Evolutionary conservation across 2,113 vertebrate species (phyloP).

Genomic region (Orthonyx spaldingii): DNA sequence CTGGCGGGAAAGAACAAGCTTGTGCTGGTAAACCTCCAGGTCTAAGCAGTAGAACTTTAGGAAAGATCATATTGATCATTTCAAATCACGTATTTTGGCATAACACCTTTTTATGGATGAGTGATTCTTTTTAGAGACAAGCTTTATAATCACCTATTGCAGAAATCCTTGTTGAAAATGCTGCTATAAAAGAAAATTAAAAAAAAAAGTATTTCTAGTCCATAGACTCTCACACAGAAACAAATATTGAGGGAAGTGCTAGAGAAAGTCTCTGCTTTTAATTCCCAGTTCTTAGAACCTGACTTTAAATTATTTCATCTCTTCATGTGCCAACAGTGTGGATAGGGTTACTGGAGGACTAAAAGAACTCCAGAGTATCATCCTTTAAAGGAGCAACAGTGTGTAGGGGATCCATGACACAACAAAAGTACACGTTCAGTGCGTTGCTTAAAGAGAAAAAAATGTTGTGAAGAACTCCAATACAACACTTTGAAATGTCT

Average conservation of each 20-base stretch:
- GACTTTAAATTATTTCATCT: neutral
- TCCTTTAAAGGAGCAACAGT: neutral
- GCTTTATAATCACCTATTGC: neutral
- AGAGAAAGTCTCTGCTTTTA: neutral
- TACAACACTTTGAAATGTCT: constrained; percentile 13
- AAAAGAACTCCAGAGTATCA: neutral
- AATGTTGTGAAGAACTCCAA: neutral
- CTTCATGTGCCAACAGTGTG: neutral
- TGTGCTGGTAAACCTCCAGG: neutral
- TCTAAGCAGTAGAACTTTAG: neutral
- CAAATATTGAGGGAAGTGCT: neutral
- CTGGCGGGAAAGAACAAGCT: neutral
- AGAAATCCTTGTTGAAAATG: neutral
- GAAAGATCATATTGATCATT: neutral
- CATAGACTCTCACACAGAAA: neutral
- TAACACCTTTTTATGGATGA: neutral
- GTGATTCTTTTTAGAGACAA: neutral
- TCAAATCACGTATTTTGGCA: neutral
- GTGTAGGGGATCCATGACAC: neutral
- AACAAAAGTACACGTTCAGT: neutral
- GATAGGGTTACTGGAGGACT: neutral
- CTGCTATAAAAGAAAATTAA: neutral
- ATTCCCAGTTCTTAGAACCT: neutral
- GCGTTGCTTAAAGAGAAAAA: neutral
- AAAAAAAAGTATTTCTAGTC: neutral